These are phyloP conservation scores for Copidosoma aretas DNA, from an alignment of 2,888 invertebrate species.

Conservation along the genomic window DNA sequence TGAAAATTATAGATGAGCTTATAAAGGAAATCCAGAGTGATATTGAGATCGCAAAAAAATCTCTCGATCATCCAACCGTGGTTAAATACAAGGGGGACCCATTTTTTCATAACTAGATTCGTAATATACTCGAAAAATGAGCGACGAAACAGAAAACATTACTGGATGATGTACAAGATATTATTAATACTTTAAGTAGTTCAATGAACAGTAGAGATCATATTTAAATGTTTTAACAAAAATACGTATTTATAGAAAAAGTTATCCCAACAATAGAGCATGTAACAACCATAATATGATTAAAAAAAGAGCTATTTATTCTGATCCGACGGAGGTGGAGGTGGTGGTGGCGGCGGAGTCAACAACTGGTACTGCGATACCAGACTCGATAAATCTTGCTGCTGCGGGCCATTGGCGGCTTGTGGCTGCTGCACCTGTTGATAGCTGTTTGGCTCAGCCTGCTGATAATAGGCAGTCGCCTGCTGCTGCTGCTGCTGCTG, in stretches of 20 bases:
- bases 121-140: not conserved
- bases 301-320: conserved; percentile 18
- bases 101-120: conserved; percentile 62
- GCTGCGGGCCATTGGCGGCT: too few species aligned
- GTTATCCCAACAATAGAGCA: conserved; percentile 8
- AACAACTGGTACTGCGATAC: conserved; percentile 22
- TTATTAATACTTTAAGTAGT: not conserved
- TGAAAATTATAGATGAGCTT: conserved; percentile 69
- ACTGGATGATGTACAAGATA: not conserved
- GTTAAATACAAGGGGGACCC: conserved; percentile 64
- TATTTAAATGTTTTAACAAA: not conserved
- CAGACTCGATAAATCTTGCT: not conserved
- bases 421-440: not conserved
- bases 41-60: conserved; percentile 72
- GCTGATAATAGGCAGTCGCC: not conserved
- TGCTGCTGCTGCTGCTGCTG: not conserved
- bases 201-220: not conserved
- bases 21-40: conserved; percentile 81
- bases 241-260: conserved; percentile 23
- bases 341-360: conserved; percentile 41
- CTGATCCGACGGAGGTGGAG: conserved; percentile 43
- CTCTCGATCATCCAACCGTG: conserved; percentile 68
- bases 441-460: not conserved
- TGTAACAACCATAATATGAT: conserved; percentile 7
- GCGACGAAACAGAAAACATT: too few species aligned